A percentile compares a stretch with the other conserved stretches of the same genome.
These are phyloP conservation scores for Pangasius larnaudii DNA, from an alignment of 2,797 vertebrate genomes.

Conservation along the genomic window DNA sequence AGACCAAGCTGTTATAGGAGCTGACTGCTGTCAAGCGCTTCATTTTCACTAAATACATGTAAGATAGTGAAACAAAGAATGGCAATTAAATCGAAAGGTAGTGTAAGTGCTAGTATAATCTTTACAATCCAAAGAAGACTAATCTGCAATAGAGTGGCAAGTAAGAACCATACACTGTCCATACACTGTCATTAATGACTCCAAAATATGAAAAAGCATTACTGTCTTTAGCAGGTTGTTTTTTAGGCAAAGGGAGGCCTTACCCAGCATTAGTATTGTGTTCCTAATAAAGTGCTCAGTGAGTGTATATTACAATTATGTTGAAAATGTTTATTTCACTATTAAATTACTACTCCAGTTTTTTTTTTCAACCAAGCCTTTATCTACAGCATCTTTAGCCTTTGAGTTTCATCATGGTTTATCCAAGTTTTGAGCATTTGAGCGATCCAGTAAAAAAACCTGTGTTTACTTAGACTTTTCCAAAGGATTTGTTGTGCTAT, in stretches of 20 bases:
- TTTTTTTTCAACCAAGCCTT: not conserved
- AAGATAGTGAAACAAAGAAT: not conserved
- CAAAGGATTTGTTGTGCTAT: not conserved
- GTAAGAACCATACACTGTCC: not conserved
- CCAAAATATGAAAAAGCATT: not conserved
- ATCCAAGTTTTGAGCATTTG: not conserved
- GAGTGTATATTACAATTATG: not conserved
- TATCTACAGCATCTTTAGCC: not conserved
- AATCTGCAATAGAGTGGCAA: not conserved
- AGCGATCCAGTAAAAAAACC: not conserved
- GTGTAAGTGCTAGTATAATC: not conserved
- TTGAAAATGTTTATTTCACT: not conserved
- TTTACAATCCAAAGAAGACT: not conserved
- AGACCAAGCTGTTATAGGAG: not conserved
- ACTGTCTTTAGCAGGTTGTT: not conserved
- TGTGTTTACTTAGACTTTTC: not conserved
- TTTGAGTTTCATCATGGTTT: not conserved
- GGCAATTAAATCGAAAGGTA: not conserved
- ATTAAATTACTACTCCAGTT: not conserved
- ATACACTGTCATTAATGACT: not conserved
- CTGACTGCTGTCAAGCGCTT: not conserved
- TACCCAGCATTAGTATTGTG: not conserved
- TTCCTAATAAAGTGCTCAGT: not conserved
- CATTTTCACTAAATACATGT: not conserved
- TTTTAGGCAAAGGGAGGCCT: not conserved